These are phyloP conservation scores for Excalfactoria chinensis DNA, from an alignment of 2,113 vertebrate genomes.

Conservation along the genomic window DNA sequence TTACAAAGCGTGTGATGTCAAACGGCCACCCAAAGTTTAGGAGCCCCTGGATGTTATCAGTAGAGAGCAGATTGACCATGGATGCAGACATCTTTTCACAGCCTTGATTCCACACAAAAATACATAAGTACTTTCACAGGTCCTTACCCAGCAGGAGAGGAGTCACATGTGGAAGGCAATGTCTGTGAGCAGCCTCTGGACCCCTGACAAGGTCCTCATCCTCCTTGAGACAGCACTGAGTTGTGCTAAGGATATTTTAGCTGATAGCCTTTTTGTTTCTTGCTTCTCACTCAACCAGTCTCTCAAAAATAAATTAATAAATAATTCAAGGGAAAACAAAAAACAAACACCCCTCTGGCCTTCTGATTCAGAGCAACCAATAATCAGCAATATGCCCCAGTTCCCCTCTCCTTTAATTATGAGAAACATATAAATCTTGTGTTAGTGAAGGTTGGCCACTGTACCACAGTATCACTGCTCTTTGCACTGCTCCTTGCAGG, in stretches of 20 bases:
- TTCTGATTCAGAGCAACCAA: neutral
- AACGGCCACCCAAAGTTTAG: neutral
- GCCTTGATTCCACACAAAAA: neutral
- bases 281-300: neutral
- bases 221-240: neutral
- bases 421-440: neutral
- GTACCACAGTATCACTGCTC: no score
- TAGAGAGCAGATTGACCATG: rapidly evolving
- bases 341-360: neutral
- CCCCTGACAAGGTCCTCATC: neutral
- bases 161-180: neutral
- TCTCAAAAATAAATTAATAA: neutral
- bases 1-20: neutral
- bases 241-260: neutral
- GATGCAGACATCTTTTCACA: neutral
- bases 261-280: neutral
- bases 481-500: neutral
- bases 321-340: neutral
- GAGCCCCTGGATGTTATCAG: neutral
- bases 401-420: neutral
- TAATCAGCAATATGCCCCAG: neutral
- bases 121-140: neutral
- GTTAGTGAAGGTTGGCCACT: neutral
- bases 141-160: neutral
- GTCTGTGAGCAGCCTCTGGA: neutral